Percentiles rank a stretch among this genome's conserved stretches.
These are phyloP conservation scores for Clitarchus hookeri DNA, from an alignment of 2,888 invertebrate species.

Conservation along the genomic window DNA sequence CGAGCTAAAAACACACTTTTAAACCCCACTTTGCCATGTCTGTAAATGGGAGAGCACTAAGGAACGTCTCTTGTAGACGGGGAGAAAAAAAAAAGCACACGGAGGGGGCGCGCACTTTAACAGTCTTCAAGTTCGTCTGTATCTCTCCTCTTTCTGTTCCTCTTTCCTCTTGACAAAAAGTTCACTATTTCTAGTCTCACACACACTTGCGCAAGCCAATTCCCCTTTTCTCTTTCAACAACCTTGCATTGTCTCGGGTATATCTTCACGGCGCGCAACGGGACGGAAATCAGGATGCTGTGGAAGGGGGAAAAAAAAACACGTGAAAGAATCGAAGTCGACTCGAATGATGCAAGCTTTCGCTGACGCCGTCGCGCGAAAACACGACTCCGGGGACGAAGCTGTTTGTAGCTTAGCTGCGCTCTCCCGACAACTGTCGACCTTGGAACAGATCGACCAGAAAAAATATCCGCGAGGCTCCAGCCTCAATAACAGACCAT, in stretches of 20 bases:
- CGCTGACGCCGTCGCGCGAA: neutral
- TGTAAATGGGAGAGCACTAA: neutral
- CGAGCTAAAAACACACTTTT: slow-evolving; percentile 8
- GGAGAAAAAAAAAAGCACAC: no score
- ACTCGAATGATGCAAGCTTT: slow-evolving; percentile 14
- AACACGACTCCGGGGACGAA: neutral
- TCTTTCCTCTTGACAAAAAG: neutral
- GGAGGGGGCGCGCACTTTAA: neutral
- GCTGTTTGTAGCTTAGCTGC: neutral
- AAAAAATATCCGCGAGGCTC: neutral
- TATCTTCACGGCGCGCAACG: neutral
- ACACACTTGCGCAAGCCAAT: neutral
- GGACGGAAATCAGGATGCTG: neutral
- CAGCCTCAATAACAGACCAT: neutral
- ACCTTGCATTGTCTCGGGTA: neutral
- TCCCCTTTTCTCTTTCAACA: neutral
- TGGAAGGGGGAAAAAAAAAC: neutral
- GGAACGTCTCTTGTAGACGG: neutral
- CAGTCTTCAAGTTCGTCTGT: neutral
- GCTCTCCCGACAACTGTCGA: neutral
- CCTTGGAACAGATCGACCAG: neutral
- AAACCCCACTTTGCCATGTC: neutral
- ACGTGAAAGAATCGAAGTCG: neutral
- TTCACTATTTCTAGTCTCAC: neutral
- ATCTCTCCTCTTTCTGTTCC: neutral